Evolutionary conservation across 2,888 invertebrate genomes (phyloP).

Genomic region (Busseola fusca): DNA sequence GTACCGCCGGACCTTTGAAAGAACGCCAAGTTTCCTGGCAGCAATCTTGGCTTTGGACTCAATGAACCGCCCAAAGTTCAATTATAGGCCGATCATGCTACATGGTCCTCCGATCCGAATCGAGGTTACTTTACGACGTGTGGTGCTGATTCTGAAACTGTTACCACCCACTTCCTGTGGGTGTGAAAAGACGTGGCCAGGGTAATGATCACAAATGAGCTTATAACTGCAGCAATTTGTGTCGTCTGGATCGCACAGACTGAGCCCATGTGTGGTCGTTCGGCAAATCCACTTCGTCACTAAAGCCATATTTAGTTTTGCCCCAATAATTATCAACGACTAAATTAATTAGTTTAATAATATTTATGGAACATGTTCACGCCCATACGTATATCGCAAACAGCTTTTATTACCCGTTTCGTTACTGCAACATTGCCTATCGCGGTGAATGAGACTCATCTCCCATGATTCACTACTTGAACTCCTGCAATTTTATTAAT

Average conservation of each 20-base stretch:
- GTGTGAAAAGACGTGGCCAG: background rate
- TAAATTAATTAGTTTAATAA: slow-evolving; percentile 39
- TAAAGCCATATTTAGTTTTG: slow-evolving; percentile 26
- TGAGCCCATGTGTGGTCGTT: slow-evolving; percentile 24
- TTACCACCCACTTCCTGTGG: background rate
- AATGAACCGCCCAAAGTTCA: no score
- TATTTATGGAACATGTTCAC: slow-evolving; percentile 47
- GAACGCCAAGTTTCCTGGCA: no score
- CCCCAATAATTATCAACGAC: slow-evolving; percentile 44
- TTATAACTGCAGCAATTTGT: slow-evolving; percentile 25
- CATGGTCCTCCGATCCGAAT: background rate
- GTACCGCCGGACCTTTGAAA: no score
- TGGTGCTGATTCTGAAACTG: background rate
- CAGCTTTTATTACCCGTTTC: slow-evolving; percentile 48
- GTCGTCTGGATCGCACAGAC: slow-evolving; percentile 8
- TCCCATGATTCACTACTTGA: slow-evolving; percentile 52
- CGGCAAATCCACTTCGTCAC: slow-evolving; percentile 15
- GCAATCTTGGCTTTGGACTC: no score
- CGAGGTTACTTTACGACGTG: background rate
- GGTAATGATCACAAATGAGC: slow-evolving; percentile 22
- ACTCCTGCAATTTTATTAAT: slow-evolving; percentile 32
- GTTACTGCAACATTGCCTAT: slow-evolving; percentile 60
- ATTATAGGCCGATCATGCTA: background rate
- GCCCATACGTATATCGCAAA: slow-evolving; percentile 38
- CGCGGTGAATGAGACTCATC: slow-evolving; percentile 58